phyloP scores from a whole-genome alignment of 2,797 vertebrate genomes.

The Morus bassanus region DNA sequence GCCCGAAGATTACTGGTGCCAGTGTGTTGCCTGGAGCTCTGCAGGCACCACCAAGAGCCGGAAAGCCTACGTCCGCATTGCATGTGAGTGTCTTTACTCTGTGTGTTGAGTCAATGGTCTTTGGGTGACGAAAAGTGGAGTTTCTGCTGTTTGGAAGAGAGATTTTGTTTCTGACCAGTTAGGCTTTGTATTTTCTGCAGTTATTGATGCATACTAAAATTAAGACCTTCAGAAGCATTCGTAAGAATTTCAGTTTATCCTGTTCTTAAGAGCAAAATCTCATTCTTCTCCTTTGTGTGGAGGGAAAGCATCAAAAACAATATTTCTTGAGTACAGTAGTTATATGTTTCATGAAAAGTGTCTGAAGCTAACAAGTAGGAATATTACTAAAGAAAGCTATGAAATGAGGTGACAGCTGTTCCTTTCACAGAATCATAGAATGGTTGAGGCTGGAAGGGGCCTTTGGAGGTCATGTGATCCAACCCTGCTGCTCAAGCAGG shows the following conservation, averaged over 20 bases:
- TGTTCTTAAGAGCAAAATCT: background rate
- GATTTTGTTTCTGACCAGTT: fast-evolving
- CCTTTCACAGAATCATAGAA: background rate
- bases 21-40: slow-evolving; percentile 98
- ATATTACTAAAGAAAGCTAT: background rate
- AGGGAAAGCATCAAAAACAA: background rate
- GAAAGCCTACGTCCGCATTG: slow-evolving; percentile 95
- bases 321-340: background rate
- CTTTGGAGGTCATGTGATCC: background rate
- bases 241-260: background rate
- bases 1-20: slow-evolving; percentile 98
- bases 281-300: background rate
- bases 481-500: background rate
- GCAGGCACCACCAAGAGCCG: slow-evolving; percentile 97
- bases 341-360: background rate
- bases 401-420: background rate
- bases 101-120: fast-evolving
- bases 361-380: background rate
- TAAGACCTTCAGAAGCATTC: background rate
- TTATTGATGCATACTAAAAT: background rate
- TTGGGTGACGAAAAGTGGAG: background rate
- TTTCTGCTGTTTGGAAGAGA: background rate
- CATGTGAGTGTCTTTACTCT: slow-evolving; percentile 85
- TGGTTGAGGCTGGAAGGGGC: background rate
- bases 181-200: background rate